A percentile compares a stretch with the other conserved stretches of the same genome.
phyloP scores from a whole-genome alignment of 2,113 vertebrate genomes.

The Dryoscopus gambensis region DNA sequence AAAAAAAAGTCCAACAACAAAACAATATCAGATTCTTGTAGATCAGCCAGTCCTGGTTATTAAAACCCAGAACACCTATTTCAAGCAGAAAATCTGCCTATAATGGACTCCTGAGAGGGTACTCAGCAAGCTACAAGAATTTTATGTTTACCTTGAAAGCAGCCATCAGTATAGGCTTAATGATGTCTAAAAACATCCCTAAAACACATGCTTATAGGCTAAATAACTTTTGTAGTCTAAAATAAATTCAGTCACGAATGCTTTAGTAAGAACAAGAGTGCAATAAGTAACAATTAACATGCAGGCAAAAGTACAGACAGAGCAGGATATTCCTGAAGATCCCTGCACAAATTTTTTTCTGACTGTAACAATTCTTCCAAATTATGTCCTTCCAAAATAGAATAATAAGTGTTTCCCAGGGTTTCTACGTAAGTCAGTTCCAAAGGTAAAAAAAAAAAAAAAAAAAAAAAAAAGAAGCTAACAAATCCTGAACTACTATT shows the following conservation, averaged over 20 bases:
- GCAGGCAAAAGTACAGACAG: background rate
- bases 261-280: background rate
- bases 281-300: background rate
- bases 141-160: conserved; percentile 7
- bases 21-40: background rate
- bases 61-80: background rate
- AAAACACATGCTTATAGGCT: background rate
- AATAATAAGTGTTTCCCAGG: background rate
- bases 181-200: background rate
- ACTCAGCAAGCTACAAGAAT: background rate
- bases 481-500: background rate
- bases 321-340: background rate
- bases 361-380: background rate
- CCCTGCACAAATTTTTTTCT: background rate
- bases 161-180: background rate
- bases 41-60: background rate
- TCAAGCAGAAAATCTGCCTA: background rate
- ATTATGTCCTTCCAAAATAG: background rate
- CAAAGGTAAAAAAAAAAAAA: background rate
- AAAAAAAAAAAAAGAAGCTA: background rate
- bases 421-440: background rate
- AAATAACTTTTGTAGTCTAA: background rate
- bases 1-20: background rate
- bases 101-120: background rate
- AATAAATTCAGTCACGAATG: background rate